phyloP scores from a whole-genome alignment of 2,113 vertebrate species.

The Pithys albifrons region DNA sequence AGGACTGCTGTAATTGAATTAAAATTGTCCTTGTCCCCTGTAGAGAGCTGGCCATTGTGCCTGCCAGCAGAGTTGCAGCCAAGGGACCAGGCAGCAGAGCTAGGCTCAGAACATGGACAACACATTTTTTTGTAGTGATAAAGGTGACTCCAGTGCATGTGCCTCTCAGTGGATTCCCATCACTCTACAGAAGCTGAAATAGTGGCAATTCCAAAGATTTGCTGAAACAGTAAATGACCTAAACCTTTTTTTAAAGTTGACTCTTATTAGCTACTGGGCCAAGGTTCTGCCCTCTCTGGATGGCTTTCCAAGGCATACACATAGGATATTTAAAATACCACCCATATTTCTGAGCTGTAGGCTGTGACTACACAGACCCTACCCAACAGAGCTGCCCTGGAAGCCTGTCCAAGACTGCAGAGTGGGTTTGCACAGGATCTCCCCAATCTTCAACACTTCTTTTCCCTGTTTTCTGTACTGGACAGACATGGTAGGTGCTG shows the following conservation, averaged over 20 bases:
- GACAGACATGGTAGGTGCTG: neutral
- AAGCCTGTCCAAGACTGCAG: neutral
- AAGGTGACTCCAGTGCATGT: neutral
- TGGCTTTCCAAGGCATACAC: neutral
- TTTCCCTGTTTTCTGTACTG: neutral
- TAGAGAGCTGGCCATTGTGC: neutral
- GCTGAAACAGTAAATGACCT: neutral
- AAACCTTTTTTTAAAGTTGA: neutral
- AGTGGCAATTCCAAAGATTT: neutral
- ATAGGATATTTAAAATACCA: neutral
- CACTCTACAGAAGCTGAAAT: neutral
- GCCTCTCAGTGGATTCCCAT: neutral
- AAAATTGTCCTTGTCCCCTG: neutral
- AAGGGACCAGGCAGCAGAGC: neutral
- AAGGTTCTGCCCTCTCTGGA: neutral
- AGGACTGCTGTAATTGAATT: neutral
- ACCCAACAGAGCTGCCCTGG: neutral
- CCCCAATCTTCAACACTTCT: neutral
- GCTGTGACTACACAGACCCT: neutral
- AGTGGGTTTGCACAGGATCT: neutral
- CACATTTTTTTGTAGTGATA: neutral
- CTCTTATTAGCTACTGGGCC: neutral
- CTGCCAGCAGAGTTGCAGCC: neutral
- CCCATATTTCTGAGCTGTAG: neutral
- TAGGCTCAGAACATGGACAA: neutral